Percentiles rank a stretch among this genome's conserved stretches.
These are phyloP conservation scores for Apodemus agrarius DNA, from an alignment of 2,797 vertebrate genomes.

Conservation along the genomic window DNA sequence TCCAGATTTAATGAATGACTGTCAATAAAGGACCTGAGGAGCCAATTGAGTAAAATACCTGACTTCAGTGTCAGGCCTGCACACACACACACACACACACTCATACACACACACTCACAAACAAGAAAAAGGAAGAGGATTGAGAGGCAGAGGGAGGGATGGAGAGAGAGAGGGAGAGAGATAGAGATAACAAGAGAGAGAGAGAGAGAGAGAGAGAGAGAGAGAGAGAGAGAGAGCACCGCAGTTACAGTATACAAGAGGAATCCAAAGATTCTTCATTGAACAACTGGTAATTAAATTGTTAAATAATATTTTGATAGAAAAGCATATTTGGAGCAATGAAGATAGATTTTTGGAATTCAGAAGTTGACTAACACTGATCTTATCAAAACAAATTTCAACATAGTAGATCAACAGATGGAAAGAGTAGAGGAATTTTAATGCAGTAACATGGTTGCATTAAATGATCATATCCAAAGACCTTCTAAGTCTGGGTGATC, in stretches of 20 bases:
- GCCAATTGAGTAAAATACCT: not conserved
- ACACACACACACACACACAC: not conserved
- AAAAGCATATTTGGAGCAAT: not conserved
- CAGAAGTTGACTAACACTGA: not conserved
- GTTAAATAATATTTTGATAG: slow-evolving; percentile 7
- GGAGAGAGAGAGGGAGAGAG: not conserved
- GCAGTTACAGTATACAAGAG: not conserved
- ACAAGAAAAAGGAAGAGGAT: not conserved
- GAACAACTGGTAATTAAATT: not conserved
- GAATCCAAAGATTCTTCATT: not conserved
- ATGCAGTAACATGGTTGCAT: not conserved
- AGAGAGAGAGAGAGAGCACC: not conserved
- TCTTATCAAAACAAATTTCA: not conserved
- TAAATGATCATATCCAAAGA: not conserved
- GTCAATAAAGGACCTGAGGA: not conserved
- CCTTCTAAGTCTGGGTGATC: not conserved
- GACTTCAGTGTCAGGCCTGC: not conserved
- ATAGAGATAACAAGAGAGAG: not conserved
- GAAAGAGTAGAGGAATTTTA: not conserved
- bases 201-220: not conserved
- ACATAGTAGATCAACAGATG: not conserved
- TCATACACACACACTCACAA: not conserved
- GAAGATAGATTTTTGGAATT: not conserved
- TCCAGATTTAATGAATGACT: not conserved
- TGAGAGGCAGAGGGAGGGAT: not conserved